Evolutionary conservation across 2,113 vertebrate genomes (phyloP).

Genomic region (Tragelaphus imberbis): DNA sequence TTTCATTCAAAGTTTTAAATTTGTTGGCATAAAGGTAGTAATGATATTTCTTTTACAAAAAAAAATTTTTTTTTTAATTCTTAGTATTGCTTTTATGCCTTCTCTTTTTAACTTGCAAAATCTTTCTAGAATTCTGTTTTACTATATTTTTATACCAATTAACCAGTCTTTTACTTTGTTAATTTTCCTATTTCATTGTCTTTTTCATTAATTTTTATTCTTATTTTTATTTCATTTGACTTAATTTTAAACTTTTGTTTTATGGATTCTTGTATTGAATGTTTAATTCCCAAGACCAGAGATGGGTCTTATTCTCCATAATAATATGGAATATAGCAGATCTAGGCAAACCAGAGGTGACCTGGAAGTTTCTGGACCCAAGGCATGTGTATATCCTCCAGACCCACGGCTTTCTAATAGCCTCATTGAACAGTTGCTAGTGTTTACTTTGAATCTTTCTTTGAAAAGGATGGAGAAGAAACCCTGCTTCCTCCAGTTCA

Average conservation of each 20-base stretch:
- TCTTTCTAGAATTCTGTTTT: not conserved
- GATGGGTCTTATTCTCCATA: not conserved
- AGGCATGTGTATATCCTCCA: not conserved
- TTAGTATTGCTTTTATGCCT: not conserved
- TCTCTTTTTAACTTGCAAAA: not conserved
- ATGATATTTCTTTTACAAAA: too few relatives aligned
- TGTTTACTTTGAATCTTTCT: not conserved
- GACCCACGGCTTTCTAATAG: not conserved
- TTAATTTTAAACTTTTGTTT: not conserved
- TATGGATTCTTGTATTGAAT: not conserved
- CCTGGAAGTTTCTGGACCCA: not conserved
- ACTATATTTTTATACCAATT: not conserved
- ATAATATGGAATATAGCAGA: not conserved
- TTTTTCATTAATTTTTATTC: not conserved
- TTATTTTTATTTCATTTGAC: not conserved
- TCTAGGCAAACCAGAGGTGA: not conserved
- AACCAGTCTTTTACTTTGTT: not conserved
- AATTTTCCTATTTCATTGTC: not conserved
- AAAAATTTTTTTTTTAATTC: too few relatives aligned
- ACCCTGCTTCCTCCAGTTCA: not conserved
- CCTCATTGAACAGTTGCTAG: not conserved
- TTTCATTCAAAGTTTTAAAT: not conserved
- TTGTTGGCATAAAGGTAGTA: not conserved
- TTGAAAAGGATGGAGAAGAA: not conserved
- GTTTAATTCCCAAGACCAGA: not conserved